These are phyloP conservation scores for Thunnus thynnus DNA, from an alignment of 2,113 vertebrate species.

Conservation along the genomic window DNA sequence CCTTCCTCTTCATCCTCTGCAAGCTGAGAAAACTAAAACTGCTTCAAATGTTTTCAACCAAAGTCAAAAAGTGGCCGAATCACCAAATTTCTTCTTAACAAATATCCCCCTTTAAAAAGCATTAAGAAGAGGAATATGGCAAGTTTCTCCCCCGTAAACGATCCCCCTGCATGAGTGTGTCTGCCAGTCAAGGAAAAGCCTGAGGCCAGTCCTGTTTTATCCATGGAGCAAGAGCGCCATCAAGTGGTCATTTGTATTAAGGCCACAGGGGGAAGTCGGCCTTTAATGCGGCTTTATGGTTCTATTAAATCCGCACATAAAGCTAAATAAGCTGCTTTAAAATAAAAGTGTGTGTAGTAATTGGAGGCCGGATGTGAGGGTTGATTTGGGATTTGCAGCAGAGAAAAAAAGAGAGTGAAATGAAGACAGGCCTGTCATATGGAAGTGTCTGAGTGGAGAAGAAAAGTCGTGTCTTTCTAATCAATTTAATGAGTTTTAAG, in stretches of 20 bases:
- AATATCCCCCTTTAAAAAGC: conserved; percentile 11
- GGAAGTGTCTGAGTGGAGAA: background rate
- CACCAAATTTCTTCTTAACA: conserved; percentile 6
- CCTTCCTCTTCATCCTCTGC: conserved; percentile 39
- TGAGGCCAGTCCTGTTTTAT: background rate
- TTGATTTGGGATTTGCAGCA: conserved; percentile 36
- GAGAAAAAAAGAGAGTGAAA: background rate
- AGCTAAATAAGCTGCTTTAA: conserved; percentile 67
- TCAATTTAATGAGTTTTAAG: background rate
- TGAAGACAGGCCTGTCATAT: background rate
- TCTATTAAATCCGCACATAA: conserved; percentile 72
- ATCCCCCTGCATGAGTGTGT: background rate
- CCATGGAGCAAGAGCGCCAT: conserved; percentile 90
- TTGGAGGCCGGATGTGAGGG: conserved; percentile 33
- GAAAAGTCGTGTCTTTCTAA: background rate
- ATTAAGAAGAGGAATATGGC: conserved; percentile 5
- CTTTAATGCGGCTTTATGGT: conserved; percentile 60
- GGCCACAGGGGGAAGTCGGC: background rate
- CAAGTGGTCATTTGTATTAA: conserved; percentile 78
- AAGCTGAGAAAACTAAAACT: background rate
- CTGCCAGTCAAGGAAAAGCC: background rate
- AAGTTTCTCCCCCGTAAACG: conserved; percentile 11
- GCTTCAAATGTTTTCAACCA: background rate
- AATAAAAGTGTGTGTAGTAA: conserved; percentile 57
- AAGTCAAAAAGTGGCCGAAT: conserved; percentile 2